Evolutionary conservation across 2,888 invertebrate genomes (phyloP), one percentile per base, ranked within the genome.

Genomic region (Pseudococcus viburni): DNA sequence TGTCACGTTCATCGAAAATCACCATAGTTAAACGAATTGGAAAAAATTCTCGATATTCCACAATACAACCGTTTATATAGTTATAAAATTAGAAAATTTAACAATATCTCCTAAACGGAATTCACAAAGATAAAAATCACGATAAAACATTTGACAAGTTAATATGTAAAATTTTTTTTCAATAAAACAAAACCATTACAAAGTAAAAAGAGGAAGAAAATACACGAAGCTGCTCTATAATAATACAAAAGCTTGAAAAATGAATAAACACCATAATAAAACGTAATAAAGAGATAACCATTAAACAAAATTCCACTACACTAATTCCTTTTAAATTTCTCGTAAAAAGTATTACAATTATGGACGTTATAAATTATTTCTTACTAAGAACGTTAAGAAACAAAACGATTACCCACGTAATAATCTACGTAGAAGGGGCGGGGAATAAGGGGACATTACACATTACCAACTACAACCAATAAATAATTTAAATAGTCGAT

Each of bases 61-160:
- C 46, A 42, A 83, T 83, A 83, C 80, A 83, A 83, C 80, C 80
- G 46, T 46, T 46, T 83, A 19, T 83, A 83, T 73, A 83, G n/a
- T 83, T 83, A 83, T 83, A 83, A 83, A 83, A 83, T 83, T 83
- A 83, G 80, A 83, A 83, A 83, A 83, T 46, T 83, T 46, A 83
- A 83, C 80, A 83, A 83, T 46, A 83, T 19, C 46, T 83, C 22
- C 19, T 11, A 83, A 46, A 42, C 80, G 80, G 17, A 17, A 22
- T 83, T 83, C 80, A 83, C 80, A 83, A 73, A 46, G 46, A 46
- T 83, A 83, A 83, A 83, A 83, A 83, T 83, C 80, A 83, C 80
- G 80, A 83, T 83, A 73, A 83, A 46, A 83, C 42, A 83, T 83
- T 46, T 46, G 19, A 83, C 80, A 83, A 83, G 80, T 83, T 83